A percentile compares a stretch with the other conserved stretches of the same genome.
These are phyloP conservation scores for Pheosia gnoma DNA, from an alignment of 2,888 invertebrate genomes.

Conservation along the genomic window DNA sequence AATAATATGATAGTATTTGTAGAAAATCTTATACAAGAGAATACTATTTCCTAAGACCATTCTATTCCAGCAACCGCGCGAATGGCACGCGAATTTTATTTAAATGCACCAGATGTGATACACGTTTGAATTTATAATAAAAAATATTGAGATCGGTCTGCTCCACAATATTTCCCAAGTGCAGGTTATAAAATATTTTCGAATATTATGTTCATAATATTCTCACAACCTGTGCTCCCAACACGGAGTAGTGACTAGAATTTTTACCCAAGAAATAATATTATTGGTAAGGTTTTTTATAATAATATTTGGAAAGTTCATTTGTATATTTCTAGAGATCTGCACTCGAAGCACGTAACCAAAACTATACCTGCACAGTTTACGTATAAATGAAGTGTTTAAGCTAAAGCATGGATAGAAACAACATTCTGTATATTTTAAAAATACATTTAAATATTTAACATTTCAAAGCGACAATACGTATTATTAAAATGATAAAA, in stretches of 20 bases:
- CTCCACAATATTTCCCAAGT: conserved; percentile 29
- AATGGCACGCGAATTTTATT: not conserved
- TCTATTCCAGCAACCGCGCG: not conserved
- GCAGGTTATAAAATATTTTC: conserved; percentile 33
- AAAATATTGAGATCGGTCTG: conserved; percentile 21
- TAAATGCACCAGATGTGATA: conserved; percentile 9
- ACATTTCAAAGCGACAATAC: too few species aligned
- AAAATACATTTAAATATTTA: too few species aligned
- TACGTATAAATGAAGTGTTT: too few species aligned
- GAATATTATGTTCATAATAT: conserved; percentile 17
- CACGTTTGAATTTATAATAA: conserved; percentile 15
- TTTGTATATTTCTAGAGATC: too few species aligned
- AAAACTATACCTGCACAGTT: too few species aligned
- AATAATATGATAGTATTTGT: not conserved
- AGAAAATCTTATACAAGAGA: not conserved
- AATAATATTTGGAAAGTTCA: too few species aligned
- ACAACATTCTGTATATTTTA: too few species aligned
- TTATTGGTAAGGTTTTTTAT: too few species aligned
- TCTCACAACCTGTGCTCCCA: not conserved
- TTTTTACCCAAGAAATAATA: not conserved
- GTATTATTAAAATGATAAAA: too few species aligned
- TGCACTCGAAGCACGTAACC: too few species aligned
- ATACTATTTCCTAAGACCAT: not conserved
- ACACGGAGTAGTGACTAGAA: conserved; percentile 22
- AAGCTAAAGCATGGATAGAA: too few species aligned